Base-by-base conservation (phyloP, 1,140 invertebrate species). In the Chironomus tepperi region DNA sequence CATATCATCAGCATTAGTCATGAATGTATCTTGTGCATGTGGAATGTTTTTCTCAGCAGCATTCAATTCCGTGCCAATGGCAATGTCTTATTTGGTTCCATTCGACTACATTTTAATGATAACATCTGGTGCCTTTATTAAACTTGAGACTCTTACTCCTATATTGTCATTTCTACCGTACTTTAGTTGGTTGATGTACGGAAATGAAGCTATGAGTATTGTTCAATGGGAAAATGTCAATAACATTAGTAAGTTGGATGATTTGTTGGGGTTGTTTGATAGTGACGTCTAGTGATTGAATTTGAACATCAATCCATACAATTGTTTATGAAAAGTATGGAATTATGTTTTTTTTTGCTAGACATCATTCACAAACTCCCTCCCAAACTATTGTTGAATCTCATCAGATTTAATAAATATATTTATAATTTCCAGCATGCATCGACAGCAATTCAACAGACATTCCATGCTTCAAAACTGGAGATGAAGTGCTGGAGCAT, bases 161-260 rank as follows among this genome's bases (percentile, higher is more conserved):
- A 91, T 92, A 76, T 84, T 97, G 42, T 85, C 87, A 21, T 97
- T 95, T 93, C 86, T 95, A 1, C 90, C 92, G 79, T 94, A 95
- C 80, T 79, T 97, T 10, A 97, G 95, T 0, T 98, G 96, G 94
- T 87, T 98, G 78, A 89, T 94, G 82, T 96, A 97, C 81, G 91
- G 92, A 2, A 96, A 93, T 78, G 96, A 98, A 85, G 90, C 93
- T 0, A 85, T 97, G 82, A 89, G 88, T 12, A 92, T 93, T 77
- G 79, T 92, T 18, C 92, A 94, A 78, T 94, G 92, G 92, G 82
- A 88, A 64, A 88, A 87, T 21, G 83, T 94, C 12, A 84, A 86
- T 42, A 91, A 93, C 82, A 94, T 94, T 76, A 89, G 92, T 94
- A 84, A 88, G 88, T 80, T 34, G 24, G 24, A 34, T 34, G 24